A percentile compares a stretch with the other conserved stretches of the same genome.
Conservation (phyloP, 2,113 vertebrate species). For the Melospiza georgiana region DNA sequence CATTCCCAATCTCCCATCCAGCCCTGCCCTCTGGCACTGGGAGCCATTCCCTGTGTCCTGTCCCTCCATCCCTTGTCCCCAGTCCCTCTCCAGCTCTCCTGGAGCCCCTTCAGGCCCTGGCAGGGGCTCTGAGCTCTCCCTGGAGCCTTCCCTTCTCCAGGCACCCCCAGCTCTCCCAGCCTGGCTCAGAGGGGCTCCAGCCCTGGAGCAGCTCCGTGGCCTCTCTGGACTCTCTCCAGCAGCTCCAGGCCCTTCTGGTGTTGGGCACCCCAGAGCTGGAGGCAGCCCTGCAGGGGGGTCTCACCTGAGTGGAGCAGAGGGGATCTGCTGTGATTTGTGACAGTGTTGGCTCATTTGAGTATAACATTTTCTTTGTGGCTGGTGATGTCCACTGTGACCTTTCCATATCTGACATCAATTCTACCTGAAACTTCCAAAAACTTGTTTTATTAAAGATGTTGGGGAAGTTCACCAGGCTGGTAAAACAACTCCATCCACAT, state of each 20-base stretch:
- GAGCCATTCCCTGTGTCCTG: neutral
- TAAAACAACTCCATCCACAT: accelerated
- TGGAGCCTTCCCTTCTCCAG: accelerated
- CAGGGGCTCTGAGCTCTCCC: accelerated
- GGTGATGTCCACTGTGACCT: neutral
- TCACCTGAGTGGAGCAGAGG: neutral
- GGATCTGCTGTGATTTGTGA: neutral
- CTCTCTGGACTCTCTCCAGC: neutral
- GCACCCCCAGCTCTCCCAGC: neutral
- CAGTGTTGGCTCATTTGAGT: neutral
- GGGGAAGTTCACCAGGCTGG: neutral
- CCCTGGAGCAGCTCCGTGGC: accelerated
- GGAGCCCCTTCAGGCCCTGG: accelerated
- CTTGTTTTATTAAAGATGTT: neutral
- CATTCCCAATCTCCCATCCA: neutral
- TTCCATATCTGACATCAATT: neutral
- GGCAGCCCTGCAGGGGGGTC: neutral
- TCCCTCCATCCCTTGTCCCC: neutral
- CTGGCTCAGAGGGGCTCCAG: neutral
- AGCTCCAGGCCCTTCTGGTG: neutral
- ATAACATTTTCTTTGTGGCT: neutral
- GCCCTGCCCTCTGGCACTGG: accelerated
- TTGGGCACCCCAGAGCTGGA: neutral
- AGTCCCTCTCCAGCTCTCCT: neutral
- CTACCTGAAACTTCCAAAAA: neutral